Evolutionary conservation across 2,888 invertebrate species (phyloP), one percentile per base, ranked within the genome.

Genomic region (Stratiomys singularior): DNA sequence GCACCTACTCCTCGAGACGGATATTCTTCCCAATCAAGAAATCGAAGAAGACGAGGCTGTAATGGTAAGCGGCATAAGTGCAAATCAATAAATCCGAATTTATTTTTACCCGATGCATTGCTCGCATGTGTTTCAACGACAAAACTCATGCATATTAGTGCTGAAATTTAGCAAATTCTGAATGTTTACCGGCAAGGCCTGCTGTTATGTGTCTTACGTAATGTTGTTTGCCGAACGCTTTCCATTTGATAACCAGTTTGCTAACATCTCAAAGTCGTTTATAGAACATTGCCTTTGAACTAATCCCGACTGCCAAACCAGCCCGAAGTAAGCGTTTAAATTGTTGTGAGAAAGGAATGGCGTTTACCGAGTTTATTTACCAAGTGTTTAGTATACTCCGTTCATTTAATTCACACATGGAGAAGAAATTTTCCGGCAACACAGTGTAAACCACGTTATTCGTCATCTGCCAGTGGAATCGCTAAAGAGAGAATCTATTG

Each of bases 1-100:
- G 77, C 83, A 86, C 81, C 81, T 87, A 78, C 81, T 87, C 15
- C 76, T 87, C 21, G 87, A 87, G 81, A 84, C 86, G 9, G 85
- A 85, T 58, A 83, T 84, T n/a, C 82, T 84, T 46, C 85, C 83
- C 15, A 78, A 76, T 63, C 77, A 79, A 2, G 77, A 69, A 21
- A 58, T 46, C 3, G 81, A 81, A 74, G 80, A 78, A 63, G 79
- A 81, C 30, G 79, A 82, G 18, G 80, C 84, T 37, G 81, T 78
- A 9, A 78, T 83, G 84, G 86, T 85, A 82, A 83, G 79, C 3
- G 37, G 3, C 4, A 52, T 13, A 37, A 52, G 52, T 52, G n/a
- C 52, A 9, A 52, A 52, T 52, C 52, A 18, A 52, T 52, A 52
- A 52, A 18, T 52, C 18, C 18, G 15, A 52, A 52, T 52, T 13